phyloP scores from a whole-genome alignment of 2,113 vertebrate genomes.

The Paramormyrops kingsleyae region DNA sequence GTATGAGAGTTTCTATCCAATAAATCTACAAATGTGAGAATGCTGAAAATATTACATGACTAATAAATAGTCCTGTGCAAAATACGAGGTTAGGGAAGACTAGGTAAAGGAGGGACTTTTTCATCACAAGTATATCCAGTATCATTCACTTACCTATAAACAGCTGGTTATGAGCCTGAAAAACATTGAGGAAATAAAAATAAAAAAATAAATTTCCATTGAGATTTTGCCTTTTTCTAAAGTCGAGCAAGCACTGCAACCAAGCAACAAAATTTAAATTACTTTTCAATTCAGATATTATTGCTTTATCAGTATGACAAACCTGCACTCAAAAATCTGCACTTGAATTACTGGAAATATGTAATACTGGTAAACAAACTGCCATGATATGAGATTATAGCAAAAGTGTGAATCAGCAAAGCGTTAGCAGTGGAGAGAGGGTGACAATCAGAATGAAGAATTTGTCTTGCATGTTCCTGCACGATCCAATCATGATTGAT shows the following conservation, averaged over 20 bases:
- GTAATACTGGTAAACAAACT: background rate
- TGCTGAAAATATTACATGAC: background rate
- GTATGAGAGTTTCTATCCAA: background rate
- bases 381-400: background rate
- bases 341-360: background rate
- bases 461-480: background rate
- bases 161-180: background rate
- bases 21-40: background rate
- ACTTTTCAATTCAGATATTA: background rate
- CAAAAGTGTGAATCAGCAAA: background rate
- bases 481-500: slow-evolving; percentile 8
- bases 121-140: background rate
- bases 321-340: slow-evolving; percentile 1
- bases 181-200: background rate
- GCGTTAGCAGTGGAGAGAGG: background rate
- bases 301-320: background rate
- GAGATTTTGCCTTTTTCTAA: background rate
- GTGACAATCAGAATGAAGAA: background rate
- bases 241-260: background rate
- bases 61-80: background rate
- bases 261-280: background rate
- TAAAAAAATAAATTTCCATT: background rate
- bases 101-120: background rate
- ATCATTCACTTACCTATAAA: background rate
- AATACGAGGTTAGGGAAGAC: background rate